Conservation (phyloP, 2,113 vertebrate species). For the Poeciliopsis occidentalis region DNA sequence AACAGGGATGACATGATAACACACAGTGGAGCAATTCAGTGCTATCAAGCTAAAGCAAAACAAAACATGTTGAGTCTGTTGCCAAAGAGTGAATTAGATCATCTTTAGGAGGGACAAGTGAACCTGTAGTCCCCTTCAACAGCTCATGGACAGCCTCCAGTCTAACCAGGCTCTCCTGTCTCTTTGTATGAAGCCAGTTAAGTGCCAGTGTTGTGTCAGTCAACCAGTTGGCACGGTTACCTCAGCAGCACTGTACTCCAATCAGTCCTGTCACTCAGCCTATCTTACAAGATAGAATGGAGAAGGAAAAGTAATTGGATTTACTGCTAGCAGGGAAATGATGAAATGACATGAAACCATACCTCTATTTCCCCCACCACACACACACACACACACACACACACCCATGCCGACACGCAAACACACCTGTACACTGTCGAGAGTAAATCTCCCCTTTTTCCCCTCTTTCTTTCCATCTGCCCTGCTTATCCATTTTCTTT, state of each 20-base stretch:
- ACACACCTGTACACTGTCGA: constrained; percentile 47
- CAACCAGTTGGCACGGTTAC: constrained; percentile 64
- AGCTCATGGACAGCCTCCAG: constrained; percentile 43
- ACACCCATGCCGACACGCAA: constrained; percentile 17
- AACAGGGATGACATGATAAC: background rate
- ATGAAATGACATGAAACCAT: constrained; percentile 75
- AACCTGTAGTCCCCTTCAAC: constrained; percentile 44
- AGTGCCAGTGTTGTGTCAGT: constrained; percentile 64
- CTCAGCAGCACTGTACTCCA: constrained; percentile 45
- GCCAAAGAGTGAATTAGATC: constrained; percentile 19
- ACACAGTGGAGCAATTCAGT: background rate
- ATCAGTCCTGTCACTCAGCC: constrained; percentile 69
- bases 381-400: constrained; percentile 18
- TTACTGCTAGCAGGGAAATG: constrained; percentile 73
- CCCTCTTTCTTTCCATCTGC: constrained; percentile 18
- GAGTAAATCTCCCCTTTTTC: constrained; percentile 14
- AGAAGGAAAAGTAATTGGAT: constrained; percentile 74
- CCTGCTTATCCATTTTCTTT: constrained; percentile 38
- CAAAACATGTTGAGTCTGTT: constrained; percentile 8
- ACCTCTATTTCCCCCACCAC: constrained; percentile 33
- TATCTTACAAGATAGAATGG: constrained; percentile 69
- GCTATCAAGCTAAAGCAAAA: background rate
- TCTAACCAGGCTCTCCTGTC: constrained; percentile 51
- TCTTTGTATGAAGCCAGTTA: constrained; percentile 49
- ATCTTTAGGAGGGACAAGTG: constrained; percentile 24